Evolutionary conservation across 2,797 vertebrate species (phyloP).

Genomic region (Spheniscus humboldti): DNA sequence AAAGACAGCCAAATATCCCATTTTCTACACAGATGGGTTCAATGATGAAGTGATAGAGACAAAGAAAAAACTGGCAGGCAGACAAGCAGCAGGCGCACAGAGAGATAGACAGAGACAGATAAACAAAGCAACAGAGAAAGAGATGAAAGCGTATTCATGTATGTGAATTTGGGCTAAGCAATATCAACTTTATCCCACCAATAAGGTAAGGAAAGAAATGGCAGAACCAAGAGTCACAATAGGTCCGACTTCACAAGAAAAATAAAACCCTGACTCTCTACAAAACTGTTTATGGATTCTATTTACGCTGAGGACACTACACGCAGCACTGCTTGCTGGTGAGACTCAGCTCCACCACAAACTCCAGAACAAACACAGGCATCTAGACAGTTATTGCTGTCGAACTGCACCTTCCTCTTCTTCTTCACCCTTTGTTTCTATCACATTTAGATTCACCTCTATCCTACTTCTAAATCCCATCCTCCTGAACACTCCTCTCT

Average conservation of each 20-base stretch:
- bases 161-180: constrained; percentile 31
- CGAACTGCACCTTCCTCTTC: not conserved
- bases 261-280: constrained; percentile 37
- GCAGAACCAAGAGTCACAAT: constrained; percentile 21
- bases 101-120: constrained; percentile 64
- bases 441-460: not conserved
- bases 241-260: constrained; percentile 10
- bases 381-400: not conserved
- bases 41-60: constrained; percentile 71
- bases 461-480: not conserved
- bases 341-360: constrained; percentile 5
- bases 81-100: constrained; percentile 66
- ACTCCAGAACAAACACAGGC: constrained; percentile 1
- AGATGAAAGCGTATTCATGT: constrained; percentile 49
- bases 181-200: constrained; percentile 42
- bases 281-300: constrained; percentile 30
- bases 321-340: not conserved
- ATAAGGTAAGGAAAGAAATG: constrained; percentile 36
- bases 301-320: not conserved
- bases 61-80: constrained; percentile 74
- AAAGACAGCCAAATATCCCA: constrained; percentile 59
- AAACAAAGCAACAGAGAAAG: constrained; percentile 64
- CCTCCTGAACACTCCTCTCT: not conserved
- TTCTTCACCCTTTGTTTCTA: not conserved
- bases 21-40: constrained; percentile 71